A percentile compares a stretch with the other conserved stretches of the same genome.
Conservation (phyloP, 2,888 invertebrate genomes). For the Coenonympha glycerion region DNA sequence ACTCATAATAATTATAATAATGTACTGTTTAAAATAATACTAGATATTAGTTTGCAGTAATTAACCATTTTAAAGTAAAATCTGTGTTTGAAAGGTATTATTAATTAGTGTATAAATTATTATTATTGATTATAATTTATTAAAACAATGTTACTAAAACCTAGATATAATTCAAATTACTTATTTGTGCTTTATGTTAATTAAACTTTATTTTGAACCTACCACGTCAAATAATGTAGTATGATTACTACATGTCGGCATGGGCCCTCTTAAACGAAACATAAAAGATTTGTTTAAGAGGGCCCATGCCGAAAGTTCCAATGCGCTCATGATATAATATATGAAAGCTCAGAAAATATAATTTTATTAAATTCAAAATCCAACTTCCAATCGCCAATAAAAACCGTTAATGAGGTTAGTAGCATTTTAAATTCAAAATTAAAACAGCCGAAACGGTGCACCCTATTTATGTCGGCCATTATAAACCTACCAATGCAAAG, state of each 20-base stretch:
- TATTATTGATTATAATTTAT: not conserved
- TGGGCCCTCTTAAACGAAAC: too few species aligned
- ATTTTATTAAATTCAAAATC: not conserved
- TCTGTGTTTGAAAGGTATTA: conserved; percentile 11
- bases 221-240: too few species aligned
- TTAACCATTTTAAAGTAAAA: too few species aligned
- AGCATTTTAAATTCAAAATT: conserved; percentile 29
- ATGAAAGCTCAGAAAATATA: not conserved
- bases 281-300: too few species aligned
- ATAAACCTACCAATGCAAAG: conserved; percentile 61
- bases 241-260: too few species aligned
- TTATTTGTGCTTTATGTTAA: too few species aligned
- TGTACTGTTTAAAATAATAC: conserved; percentile 25
- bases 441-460: conserved; percentile 29
- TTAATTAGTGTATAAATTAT: not conserved
- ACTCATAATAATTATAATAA: conserved; percentile 18
- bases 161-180: too few species aligned
- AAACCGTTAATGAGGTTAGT: conserved; percentile 28
- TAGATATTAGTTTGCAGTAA: conserved; percentile 19
- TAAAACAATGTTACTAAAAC: too few species aligned
- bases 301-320: too few species aligned
- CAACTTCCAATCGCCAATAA: conserved; percentile 15
- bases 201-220: too few species aligned
- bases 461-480: conserved; percentile 46
- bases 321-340: too few species aligned